Evolutionary conservation across 2,888 invertebrate genomes (phyloP).

Genomic region (Pilophorus perplexus): DNA sequence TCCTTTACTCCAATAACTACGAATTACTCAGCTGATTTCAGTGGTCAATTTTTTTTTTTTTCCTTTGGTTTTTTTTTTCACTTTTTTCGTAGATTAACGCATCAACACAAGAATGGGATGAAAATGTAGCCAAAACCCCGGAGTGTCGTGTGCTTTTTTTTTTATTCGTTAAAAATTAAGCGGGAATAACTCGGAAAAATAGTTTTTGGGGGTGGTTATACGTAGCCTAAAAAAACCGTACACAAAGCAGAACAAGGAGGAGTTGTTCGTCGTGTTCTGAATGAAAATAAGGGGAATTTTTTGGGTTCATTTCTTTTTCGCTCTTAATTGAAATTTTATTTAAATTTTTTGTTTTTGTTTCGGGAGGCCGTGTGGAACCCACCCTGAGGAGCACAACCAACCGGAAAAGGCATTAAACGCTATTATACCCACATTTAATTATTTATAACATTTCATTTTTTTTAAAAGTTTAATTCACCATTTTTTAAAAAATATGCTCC

Average conservation of each 20-base stretch:
- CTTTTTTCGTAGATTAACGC: background rate
- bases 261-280: conserved; percentile 17
- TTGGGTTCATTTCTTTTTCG: background rate
- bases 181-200: too few species aligned
- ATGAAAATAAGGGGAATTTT: conserved; percentile 24
- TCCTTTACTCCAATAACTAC: conserved; percentile 34
- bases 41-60: conserved; percentile 35
- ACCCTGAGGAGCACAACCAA: conserved; percentile 37
- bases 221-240: too few species aligned
- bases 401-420: conserved; percentile 39
- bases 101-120: background rate
- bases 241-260: conserved; percentile 22
- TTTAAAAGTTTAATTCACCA: conserved; percentile 40
- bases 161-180: conserved; percentile 9
- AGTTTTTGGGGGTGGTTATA: too few species aligned
- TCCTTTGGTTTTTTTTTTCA: conserved; percentile 2
- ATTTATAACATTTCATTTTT: conserved; percentile 34
- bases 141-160: conserved; percentile 17
- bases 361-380: too few species aligned
- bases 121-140: conserved; percentile 19
- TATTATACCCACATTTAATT: conserved; percentile 29
- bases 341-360: too few species aligned
- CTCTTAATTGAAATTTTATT: conserved; percentile 31
- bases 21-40: conserved; percentile 35
- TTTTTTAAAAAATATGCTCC: conserved; percentile 45